A percentile compares a stretch with the other conserved stretches of the same genome.
phyloP scores from a whole-genome alignment of 2,888 invertebrate genomes.

The Aspidiotus destructor region DNA sequence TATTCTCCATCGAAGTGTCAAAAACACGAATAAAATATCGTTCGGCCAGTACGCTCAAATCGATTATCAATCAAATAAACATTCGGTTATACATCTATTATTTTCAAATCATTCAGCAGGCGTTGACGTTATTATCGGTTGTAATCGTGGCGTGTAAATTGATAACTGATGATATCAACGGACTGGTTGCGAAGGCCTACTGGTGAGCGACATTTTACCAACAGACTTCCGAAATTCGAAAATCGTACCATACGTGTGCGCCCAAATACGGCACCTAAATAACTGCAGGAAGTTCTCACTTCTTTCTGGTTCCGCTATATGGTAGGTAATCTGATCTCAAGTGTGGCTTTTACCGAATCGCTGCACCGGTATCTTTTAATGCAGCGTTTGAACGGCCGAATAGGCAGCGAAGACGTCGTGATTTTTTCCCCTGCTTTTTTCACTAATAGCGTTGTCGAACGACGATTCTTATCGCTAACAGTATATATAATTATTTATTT shows the following conservation, averaged over 20 bases:
- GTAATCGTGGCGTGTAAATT: not conserved
- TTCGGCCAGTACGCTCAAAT: not conserved
- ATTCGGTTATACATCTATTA: not conserved
- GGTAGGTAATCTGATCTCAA: not conserved
- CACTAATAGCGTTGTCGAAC: constrained; percentile 1
- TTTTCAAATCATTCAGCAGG: not conserved
- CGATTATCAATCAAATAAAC: not conserved
- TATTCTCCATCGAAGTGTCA: not conserved
- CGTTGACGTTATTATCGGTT: not conserved
- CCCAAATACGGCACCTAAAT: not conserved
- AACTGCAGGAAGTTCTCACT: constrained; percentile 4
- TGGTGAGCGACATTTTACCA: not conserved
- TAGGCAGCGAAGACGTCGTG: too few species aligned
- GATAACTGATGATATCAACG: not conserved
- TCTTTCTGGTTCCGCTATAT: not conserved
- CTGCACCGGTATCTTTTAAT: too few species aligned
- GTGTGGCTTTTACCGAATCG: not conserved
- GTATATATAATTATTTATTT: not conserved
- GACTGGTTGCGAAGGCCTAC: not conserved
- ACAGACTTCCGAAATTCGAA: constrained; percentile 1
- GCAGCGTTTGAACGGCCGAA: too few species aligned
- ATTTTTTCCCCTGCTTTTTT: not conserved
- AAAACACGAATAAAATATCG: constrained; percentile 1
- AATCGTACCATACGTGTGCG: not conserved
- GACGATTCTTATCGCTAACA: constrained; percentile 2